A percentile compares a stretch with the other conserved stretches of the same genome.
These are phyloP conservation scores for Neelides folsomi DNA, from an alignment of 2,888 invertebrate genomes.

Conservation along the genomic window DNA sequence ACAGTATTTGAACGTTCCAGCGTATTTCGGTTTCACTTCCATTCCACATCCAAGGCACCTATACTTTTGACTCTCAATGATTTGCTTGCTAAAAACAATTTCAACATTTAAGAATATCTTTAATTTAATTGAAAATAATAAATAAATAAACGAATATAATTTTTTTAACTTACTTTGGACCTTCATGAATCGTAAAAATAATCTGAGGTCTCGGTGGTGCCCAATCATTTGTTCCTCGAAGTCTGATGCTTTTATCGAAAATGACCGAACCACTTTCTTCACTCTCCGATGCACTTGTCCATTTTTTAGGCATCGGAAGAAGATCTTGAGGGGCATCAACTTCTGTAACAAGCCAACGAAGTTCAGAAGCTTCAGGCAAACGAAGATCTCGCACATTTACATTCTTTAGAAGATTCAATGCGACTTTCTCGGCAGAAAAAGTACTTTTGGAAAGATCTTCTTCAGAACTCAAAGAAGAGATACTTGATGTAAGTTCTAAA, in stretches of 20 bases:
- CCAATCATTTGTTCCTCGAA: conserved; percentile 67
- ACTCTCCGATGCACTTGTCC: conserved; percentile 52
- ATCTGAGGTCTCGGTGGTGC: conserved; percentile 72
- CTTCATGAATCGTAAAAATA: conserved; percentile 61
- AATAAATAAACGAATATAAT: neutral
- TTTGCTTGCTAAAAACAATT: conserved; percentile 19
- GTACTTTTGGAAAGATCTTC: conserved; percentile 39
- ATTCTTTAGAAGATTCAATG: conserved; percentile 57
- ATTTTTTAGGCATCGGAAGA: conserved; percentile 59
- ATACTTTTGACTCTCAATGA: conserved; percentile 59
- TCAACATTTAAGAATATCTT: neutral
- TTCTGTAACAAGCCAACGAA: conserved; percentile 68
- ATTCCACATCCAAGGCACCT: conserved; percentile 75
- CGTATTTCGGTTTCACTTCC: conserved; percentile 57
- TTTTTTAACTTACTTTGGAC: conserved; percentile 47
- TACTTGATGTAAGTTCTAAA: conserved; percentile 20
- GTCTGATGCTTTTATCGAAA: conserved; percentile 32
- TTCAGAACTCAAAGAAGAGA: conserved; percentile 24
- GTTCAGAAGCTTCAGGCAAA: conserved; percentile 60
- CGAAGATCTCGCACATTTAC: conserved; percentile 54
- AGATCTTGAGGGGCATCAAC: conserved; percentile 62
- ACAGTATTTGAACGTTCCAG: conserved; percentile 63
- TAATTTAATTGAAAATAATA: neutral
- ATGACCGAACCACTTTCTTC: conserved; percentile 38
- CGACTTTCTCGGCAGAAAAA: conserved; percentile 64